Conservation (phyloP, 2,888 invertebrate species). For the Nomada lathburiana region DNA sequence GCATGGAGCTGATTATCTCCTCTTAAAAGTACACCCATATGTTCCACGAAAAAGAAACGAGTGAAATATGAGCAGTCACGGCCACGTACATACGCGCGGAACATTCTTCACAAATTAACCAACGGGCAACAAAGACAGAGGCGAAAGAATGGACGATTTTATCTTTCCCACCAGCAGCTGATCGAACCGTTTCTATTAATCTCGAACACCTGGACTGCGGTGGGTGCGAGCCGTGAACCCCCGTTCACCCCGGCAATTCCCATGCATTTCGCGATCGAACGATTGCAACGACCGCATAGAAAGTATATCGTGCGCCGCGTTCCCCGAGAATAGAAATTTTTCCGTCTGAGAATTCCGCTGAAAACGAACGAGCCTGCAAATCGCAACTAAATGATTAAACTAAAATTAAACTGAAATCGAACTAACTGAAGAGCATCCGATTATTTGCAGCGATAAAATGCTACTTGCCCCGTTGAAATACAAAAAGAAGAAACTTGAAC, state of each 20-base stretch:
- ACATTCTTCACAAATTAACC: constrained; percentile 20
- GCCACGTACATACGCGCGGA: background rate
- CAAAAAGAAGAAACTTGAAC: background rate
- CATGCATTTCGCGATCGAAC: constrained; percentile 9
- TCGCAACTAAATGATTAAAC: too few relatives aligned
- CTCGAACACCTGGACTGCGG: constrained; percentile 68
- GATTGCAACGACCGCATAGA: constrained; percentile 5
- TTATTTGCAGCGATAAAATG: too few relatives aligned
- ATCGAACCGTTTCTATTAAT: constrained; percentile 70
- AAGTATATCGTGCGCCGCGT: background rate
- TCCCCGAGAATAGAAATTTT: background rate
- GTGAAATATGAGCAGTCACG: background rate
- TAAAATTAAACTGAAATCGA: too few relatives aligned
- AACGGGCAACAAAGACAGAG: constrained; percentile 18
- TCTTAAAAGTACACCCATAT: background rate
- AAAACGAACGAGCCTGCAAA: too few relatives aligned
- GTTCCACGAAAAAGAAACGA: background rate
- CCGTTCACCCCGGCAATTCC: constrained; percentile 3
- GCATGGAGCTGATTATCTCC: background rate
- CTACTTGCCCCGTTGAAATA: too few relatives aligned
- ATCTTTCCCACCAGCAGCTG: constrained; percentile 54
- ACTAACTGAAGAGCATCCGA: too few relatives aligned
- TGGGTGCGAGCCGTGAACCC: constrained; percentile 63
- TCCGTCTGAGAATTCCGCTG: constrained; percentile 9
- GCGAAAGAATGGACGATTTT: constrained; percentile 40